A percentile compares a stretch with the other conserved stretches of the same genome.
phyloP scores from a whole-genome alignment of 2,888 invertebrate genomes.

The Sphecodes monilicornis region DNA sequence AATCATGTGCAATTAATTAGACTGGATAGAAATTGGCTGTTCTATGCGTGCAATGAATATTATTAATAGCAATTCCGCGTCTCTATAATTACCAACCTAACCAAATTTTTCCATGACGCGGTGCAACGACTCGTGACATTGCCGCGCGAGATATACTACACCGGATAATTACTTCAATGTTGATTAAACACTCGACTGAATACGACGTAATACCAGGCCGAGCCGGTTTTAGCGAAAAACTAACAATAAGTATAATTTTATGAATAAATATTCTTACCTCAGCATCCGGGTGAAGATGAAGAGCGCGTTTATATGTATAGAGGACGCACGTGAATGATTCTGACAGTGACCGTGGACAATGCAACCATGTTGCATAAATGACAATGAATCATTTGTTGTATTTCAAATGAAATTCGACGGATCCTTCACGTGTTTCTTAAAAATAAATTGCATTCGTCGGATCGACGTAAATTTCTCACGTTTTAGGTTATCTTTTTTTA shows the following conservation, averaged over 20 bases:
- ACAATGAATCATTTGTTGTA: background rate
- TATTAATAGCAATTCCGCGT: background rate
- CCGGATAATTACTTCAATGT: conserved; percentile 19
- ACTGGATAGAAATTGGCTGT: background rate
- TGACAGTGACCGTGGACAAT: background rate
- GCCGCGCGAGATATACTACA: background rate
- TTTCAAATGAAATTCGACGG: background rate
- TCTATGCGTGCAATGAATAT: background rate
- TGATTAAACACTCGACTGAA: background rate
- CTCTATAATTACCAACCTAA: no score
- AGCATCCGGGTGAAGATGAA: background rate
- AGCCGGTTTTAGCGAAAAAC: background rate
- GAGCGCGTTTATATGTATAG: background rate
- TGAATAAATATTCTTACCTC: conserved; percentile 31
- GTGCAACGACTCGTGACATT: conserved; percentile 4
- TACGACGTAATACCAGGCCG: background rate
- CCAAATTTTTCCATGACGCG: background rate
- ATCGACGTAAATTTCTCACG: background rate
- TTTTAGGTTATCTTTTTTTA: background rate
- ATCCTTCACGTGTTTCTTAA: background rate
- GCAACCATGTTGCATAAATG: background rate
- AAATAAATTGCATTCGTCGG: background rate
- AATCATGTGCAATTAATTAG: background rate
- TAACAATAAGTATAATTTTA: conserved; percentile 16
- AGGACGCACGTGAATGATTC: background rate